phyloP scores from a whole-genome alignment of 1,140 invertebrate genomes.

The Oncopodura yosiiana region DNA sequence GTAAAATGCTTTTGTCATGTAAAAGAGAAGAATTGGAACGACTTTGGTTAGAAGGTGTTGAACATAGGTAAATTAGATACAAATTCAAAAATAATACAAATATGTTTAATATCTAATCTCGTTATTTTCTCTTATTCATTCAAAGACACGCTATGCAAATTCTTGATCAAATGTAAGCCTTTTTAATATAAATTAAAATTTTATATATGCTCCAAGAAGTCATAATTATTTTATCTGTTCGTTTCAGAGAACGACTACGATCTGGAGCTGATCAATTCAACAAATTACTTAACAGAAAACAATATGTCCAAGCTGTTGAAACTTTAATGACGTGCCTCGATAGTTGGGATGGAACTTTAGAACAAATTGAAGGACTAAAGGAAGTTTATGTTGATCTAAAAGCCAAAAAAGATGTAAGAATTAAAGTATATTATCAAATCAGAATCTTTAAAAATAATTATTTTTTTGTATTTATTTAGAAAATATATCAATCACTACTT shows the following conservation, averaged over 20 bases:
- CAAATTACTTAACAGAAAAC: slow-evolving; percentile 57
- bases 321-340: slow-evolving; percentile 59
- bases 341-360: slow-evolving; percentile 58
- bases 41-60: slow-evolving; percentile 82
- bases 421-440: background rate
- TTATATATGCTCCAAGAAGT: background rate
- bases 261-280: slow-evolving; percentile 67
- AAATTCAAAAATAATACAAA: too few species aligned
- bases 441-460: too few species aligned
- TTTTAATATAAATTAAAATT: background rate
- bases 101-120: too few species aligned
- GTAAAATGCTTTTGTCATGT: slow-evolving; percentile 80
- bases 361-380: slow-evolving; percentile 67
- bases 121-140: too few species aligned
- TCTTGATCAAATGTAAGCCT: slow-evolving; percentile 73
- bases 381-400: slow-evolving; percentile 64
- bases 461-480: slow-evolving; percentile 42
- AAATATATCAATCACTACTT: slow-evolving; percentile 57
- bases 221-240: slow-evolving; percentile 11
- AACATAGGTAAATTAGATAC: slow-evolving; percentile 92
- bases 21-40: slow-evolving; percentile 85
- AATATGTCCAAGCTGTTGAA: slow-evolving; percentile 78
- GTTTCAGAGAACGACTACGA: slow-evolving; percentile 60
- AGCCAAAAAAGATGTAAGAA: slow-evolving; percentile 53
- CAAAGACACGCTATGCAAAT: slow-evolving; percentile 71